These are phyloP conservation scores for Sakesphorus luctuosus DNA, from an alignment of 2,113 vertebrate genomes.

Conservation along the genomic window DNA sequence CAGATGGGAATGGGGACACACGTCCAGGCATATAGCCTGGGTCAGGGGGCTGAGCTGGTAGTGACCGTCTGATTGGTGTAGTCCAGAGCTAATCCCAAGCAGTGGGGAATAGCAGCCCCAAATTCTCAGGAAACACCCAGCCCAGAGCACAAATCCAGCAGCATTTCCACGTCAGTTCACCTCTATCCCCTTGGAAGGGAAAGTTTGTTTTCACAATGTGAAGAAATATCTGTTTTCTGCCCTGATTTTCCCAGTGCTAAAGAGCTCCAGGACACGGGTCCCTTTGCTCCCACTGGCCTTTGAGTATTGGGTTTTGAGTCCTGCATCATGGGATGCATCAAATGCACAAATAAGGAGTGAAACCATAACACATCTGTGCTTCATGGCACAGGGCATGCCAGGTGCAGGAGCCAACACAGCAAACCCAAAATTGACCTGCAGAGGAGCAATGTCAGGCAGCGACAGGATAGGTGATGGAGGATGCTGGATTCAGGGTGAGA, in stretches of 20 bases:
- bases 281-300: neutral
- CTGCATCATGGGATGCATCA: fast-evolving
- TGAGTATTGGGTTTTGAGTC: neutral
- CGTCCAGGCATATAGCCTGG: neutral
- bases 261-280: neutral
- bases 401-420: fast-evolving
- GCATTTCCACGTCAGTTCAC: neutral
- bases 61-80: fast-evolving
- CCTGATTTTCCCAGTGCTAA: fast-evolving
- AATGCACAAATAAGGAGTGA: neutral
- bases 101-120: neutral
- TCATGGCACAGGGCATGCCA: neutral
- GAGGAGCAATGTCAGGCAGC: neutral
- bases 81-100: neutral
- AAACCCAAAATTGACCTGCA: neutral
- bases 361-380: fast-evolving
- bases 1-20: neutral
- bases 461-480: neutral
- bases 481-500: fast-evolving
- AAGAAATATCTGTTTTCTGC: neutral
- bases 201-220: neutral
- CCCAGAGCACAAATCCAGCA: neutral
- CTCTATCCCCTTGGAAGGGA: neutral
- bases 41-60: neutral
- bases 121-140: neutral